A percentile compares a stretch with the other conserved stretches of the same genome.
phyloP scores from a whole-genome alignment of 2,888 invertebrate genomes.

The Altica lythri region DNA sequence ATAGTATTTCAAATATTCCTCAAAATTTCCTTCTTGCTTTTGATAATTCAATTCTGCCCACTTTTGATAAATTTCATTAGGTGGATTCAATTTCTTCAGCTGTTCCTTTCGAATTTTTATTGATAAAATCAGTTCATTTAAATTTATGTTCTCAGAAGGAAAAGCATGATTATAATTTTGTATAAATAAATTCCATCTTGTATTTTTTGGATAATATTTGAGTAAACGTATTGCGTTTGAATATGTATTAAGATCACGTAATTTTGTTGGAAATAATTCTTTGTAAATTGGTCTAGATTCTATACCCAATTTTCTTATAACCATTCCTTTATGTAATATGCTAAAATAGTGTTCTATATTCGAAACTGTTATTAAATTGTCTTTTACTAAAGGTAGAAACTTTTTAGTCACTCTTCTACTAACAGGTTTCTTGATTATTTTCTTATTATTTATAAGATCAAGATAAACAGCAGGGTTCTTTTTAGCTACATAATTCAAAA shows the following conservation, averaged over 20 bases:
- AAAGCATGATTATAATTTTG: slow-evolving; percentile 28
- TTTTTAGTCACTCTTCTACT: slow-evolving; percentile 34
- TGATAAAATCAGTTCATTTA: no score
- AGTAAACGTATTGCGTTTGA: slow-evolving; percentile 13
- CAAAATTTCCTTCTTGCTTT: slow-evolving; percentile 22
- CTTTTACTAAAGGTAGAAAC: slow-evolving; percentile 25
- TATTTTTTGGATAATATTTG: slow-evolving; percentile 32
- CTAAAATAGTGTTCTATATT: slow-evolving; percentile 23
- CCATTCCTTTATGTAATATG: slow-evolving; percentile 25
- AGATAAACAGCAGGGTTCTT: slow-evolving; percentile 34
- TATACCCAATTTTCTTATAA: slow-evolving; percentile 30
- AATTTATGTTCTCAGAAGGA: no score
- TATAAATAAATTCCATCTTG: slow-evolving; percentile 35
- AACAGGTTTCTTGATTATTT: slow-evolving; percentile 6
- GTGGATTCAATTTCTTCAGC: slow-evolving; percentile 23
- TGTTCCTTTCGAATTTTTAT: no score
- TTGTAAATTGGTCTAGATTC: slow-evolving; percentile 29
- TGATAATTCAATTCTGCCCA: slow-evolving; percentile 36
- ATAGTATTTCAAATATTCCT: slow-evolving; percentile 32
- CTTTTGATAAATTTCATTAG: slow-evolving; percentile 27
- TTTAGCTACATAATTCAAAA: slow-evolving; percentile 29
- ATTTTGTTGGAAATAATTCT: slow-evolving; percentile 28
- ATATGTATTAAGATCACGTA: slow-evolving; percentile 15
- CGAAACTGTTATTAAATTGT: slow-evolving; percentile 30
- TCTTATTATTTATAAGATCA: slow-evolving; percentile 23